phyloP scores from a whole-genome alignment of 2,113 vertebrate genomes.

The Pomatostomus ruficeps region DNA sequence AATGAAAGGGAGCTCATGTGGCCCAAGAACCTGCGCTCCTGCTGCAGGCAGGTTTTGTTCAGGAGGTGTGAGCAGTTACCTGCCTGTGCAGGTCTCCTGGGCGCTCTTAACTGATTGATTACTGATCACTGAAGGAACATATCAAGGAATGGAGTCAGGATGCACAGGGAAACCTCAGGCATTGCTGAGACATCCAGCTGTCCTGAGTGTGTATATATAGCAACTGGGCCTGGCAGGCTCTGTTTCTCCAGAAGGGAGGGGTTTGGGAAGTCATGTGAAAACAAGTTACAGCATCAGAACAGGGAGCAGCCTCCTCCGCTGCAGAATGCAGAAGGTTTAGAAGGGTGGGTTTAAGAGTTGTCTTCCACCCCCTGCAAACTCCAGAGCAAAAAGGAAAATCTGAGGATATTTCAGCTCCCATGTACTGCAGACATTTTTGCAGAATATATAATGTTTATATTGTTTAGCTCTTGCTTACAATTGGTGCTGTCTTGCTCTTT shows the following conservation, averaged over 20 bases:
- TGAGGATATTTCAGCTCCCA: neutral
- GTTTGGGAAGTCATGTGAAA: neutral
- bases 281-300: conserved; percentile 3
- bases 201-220: neutral
- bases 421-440: neutral
- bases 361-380: neutral
- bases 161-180: neutral
- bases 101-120: neutral
- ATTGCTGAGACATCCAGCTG: neutral
- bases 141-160: neutral
- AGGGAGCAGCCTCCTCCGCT: neutral
- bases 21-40: neutral
- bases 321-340: neutral
- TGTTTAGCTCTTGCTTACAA: neutral
- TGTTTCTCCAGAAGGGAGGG: neutral
- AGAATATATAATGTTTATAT: neutral
- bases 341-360: neutral
- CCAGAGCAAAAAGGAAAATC: neutral
- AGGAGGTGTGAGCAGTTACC: neutral
- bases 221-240: neutral
- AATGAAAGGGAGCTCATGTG: neutral
- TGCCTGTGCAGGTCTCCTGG: neutral
- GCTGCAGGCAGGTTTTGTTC: neutral
- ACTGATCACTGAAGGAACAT: neutral
- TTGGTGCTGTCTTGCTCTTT: neutral